phyloP scores from a whole-genome alignment of 2,113 vertebrate genomes.

The Pterophyllum scalare region DNA sequence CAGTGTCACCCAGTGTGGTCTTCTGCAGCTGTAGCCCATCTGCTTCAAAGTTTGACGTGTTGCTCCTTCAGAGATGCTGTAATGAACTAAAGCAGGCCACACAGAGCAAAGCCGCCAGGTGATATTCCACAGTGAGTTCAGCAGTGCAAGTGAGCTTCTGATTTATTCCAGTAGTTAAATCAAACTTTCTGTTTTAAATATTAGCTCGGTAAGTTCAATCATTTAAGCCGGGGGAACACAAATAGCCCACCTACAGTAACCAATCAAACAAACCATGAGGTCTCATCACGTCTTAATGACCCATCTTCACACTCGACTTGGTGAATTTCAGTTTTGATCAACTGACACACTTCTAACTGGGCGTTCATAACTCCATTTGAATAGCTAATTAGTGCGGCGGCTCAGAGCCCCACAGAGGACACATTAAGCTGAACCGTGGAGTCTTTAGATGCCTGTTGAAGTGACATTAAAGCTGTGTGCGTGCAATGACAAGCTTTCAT shows the following conservation, averaged over 20 bases:
- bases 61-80: no score
- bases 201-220: neutral
- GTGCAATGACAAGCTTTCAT: slow-evolving; percentile 54
- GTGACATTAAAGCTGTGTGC: slow-evolving; percentile 37
- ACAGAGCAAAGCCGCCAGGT: neutral
- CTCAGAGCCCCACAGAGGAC: slow-evolving; percentile 43
- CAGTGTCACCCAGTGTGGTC: no score
- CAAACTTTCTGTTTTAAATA: slow-evolving; percentile 2
- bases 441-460: slow-evolving; percentile 37
- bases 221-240: neutral
- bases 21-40: no score
- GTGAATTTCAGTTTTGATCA: slow-evolving; percentile 38
- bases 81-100: neutral
- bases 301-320: neutral
- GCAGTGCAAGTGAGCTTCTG: neutral
- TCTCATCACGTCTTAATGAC: neutral
- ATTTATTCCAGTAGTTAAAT: neutral
- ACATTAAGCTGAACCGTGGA: slow-evolving; percentile 41
- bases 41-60: no score
- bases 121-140: neutral
- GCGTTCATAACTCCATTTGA: slow-evolving; percentile 26
- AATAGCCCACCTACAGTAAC: neutral
- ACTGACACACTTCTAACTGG: slow-evolving; percentile 32
- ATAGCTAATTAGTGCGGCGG: slow-evolving; percentile 49
- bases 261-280: neutral